Evolutionary conservation across 2,888 invertebrate genomes (phyloP).

Genomic region (Tipula helvola): DNA sequence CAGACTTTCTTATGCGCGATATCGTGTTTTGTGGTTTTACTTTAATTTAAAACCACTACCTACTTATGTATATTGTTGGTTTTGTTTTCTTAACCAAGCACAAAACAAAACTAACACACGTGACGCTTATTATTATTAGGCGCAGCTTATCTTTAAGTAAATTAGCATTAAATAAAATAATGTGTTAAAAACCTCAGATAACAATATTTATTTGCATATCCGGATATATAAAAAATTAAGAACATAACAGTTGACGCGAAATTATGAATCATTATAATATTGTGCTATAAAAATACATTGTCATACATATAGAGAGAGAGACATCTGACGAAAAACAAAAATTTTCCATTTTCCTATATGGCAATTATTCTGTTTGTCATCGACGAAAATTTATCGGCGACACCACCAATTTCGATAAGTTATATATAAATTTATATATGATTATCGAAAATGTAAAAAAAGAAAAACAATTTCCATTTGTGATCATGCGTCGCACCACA

Average conservation of each 20-base stretch:
- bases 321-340: background rate
- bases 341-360: background rate
- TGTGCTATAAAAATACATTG: background rate
- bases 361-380: background rate
- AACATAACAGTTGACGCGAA: background rate
- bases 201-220: background rate
- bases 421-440: background rate
- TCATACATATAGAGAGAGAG: background rate
- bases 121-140: background rate
- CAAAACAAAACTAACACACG: background rate
- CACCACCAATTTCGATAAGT: background rate
- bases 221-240: background rate
- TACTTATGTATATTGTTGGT: no score
- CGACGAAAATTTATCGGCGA: background rate
- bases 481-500: slow-evolving; percentile 4
- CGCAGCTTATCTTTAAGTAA: background rate
- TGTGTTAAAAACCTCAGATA: background rate
- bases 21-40: no score
- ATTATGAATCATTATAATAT: background rate
- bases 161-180: background rate
- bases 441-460: background rate
- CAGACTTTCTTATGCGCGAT: no score
- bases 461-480: background rate
- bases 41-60: no score
- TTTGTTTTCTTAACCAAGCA: no score